These are phyloP conservation scores for Pantherophis vulpinus DNA, from an alignment of 2,797 vertebrate genomes.

Conservation along the genomic window DNA sequence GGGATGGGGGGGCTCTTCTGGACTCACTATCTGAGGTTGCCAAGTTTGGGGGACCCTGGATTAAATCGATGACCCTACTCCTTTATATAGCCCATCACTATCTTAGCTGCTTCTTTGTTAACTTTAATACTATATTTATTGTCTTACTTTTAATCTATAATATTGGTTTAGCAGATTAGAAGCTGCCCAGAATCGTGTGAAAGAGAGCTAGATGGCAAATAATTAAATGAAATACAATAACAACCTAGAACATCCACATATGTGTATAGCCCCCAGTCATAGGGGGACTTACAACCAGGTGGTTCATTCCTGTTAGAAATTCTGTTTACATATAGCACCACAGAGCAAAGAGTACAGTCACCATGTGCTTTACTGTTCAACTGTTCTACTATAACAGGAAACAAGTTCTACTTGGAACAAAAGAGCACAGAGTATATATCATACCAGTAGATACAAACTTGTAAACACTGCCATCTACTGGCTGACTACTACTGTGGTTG, in stretches of 20 bases:
- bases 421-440: no score
- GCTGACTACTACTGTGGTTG: no score
- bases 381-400: neutral
- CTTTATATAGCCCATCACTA: no score
- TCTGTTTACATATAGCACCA: neutral
- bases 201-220: neutral
- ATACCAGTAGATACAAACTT: no score
- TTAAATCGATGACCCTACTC: neutral
- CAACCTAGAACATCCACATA: neutral
- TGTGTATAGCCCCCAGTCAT: neutral
- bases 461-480: no score
- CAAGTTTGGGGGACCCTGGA: neutral
- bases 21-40: neutral
- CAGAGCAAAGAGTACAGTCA: neutral
- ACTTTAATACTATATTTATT: neutral
- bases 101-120: no score
- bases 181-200: neutral
- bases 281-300: neutral
- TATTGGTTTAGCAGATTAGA: neutral
- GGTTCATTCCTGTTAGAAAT: neutral
- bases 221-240: neutral
- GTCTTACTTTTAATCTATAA: neutral
- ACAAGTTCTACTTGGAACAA: no score
- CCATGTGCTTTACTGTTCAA: neutral
- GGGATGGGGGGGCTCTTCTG: neutral